Evolutionary conservation across 2,113 vertebrate genomes (phyloP).

Genomic region (Octodon degus): DNA sequence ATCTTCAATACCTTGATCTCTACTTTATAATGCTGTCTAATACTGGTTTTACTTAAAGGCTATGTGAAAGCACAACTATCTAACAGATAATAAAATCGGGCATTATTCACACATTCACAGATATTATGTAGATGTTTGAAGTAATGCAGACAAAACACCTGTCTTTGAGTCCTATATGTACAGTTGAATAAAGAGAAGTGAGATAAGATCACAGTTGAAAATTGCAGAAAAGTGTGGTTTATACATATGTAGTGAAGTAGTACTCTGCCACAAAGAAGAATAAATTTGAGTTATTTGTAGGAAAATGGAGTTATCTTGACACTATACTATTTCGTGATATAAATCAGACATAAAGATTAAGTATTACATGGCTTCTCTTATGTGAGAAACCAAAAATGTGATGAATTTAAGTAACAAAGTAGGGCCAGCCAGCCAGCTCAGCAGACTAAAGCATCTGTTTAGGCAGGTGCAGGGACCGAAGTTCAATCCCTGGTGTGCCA

Average conservation of each 20-base stretch:
- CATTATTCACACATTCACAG: slow-evolving; percentile 42
- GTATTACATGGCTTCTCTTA: background rate
- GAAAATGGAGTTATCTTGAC: background rate
- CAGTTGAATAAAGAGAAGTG: background rate
- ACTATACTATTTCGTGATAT: background rate
- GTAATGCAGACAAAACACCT: slow-evolving; percentile 27
- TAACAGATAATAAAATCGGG: slow-evolving; percentile 22
- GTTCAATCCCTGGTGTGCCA: too few relatives aligned
- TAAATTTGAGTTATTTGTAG: background rate
- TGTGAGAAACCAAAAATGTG: background rate
- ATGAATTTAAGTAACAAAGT: background rate
- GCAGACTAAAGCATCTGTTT: too few relatives aligned
- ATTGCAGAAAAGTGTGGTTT: background rate
- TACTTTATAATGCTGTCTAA: background rate
- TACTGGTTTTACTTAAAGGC: background rate
- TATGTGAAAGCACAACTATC: slow-evolving; percentile 37
- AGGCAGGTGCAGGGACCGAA: too few relatives aligned
- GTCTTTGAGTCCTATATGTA: background rate
- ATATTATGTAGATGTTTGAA: slow-evolving; percentile 20
- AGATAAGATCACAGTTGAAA: slow-evolving; percentile 43
- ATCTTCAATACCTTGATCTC: background rate
- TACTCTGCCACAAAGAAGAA: background rate
- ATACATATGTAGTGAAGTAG: background rate
- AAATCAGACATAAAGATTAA: background rate
- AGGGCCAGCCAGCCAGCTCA: too few relatives aligned